Conservation (phyloP, 2,888 invertebrate species). For the Zygothrica quintamaculata region DNA sequence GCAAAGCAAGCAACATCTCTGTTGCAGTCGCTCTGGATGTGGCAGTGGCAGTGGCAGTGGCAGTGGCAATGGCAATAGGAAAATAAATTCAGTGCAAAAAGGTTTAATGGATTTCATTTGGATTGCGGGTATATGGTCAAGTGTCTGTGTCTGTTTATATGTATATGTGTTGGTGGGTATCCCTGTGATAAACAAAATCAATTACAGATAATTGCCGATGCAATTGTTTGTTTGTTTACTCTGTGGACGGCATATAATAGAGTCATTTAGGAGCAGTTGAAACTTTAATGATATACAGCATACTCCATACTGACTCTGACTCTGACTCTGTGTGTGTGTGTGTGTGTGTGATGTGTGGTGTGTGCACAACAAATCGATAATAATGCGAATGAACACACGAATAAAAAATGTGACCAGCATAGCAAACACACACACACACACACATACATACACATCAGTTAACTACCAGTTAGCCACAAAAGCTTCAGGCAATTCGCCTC, state of each 20-base stretch:
- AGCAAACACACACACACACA: slow-evolving; percentile 14
- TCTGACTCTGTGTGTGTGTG: slow-evolving; percentile 19
- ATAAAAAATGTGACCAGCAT: slow-evolving; percentile 43
- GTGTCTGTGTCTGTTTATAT: neutral
- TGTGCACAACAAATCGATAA: slow-evolving; percentile 65
- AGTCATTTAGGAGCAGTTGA: slow-evolving; percentile 77
- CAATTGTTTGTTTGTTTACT: slow-evolving; percentile 62
- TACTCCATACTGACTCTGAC: no score
- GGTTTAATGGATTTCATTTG: slow-evolving; percentile 27
- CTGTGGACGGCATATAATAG: slow-evolving; percentile 60
- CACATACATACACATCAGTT: slow-evolving; percentile 29
- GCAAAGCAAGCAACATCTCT: neutral
- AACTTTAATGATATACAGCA: slow-evolving; percentile 66
- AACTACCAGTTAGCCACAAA: slow-evolving; percentile 8
- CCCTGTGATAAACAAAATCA: slow-evolving; percentile 70
- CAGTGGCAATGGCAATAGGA: slow-evolving; percentile 5
- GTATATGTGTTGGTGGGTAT: neutral
- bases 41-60: neutral
- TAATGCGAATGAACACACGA: slow-evolving; percentile 53
- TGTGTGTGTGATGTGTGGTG: slow-evolving; percentile 11
- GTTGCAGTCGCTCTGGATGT: slow-evolving; percentile 36
- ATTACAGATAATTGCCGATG: slow-evolving; percentile 72
- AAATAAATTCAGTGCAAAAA: slow-evolving; percentile 31
- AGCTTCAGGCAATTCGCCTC: slow-evolving; percentile 22
- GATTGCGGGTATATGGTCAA: neutral